Evolutionary conservation across 2,797 vertebrate species (phyloP), one percentile per base, ranked within the genome.

Genomic region (Poecile montanus): DNA sequence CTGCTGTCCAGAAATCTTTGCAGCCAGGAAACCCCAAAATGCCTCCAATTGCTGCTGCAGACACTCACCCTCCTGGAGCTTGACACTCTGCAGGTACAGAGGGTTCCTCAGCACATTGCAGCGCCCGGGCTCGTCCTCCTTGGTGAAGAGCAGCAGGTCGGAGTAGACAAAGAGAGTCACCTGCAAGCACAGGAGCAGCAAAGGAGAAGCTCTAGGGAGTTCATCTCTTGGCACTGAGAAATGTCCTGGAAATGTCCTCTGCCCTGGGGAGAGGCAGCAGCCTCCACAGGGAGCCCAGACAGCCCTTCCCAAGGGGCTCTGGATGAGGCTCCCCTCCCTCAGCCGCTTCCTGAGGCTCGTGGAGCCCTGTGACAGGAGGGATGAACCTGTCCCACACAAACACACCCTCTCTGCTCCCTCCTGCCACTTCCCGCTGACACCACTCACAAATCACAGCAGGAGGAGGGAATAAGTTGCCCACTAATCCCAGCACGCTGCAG

Each of bases 41-140:
- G 9, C 5, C 72, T 66, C 56, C 57, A 61, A 0, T 1, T 22
- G n/a, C 84, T 21, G 45, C 85, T 47, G 56, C 62, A 48, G 54
- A 21, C n/a, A 90, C 98, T 91, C 96, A 99, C 99, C 99, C 32
- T 99, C 98, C 95, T 99, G 98, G 26, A 99, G 98, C 72, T 98
- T 98, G 80, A 99, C 98, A 9, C 99, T 99, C 65, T 98, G 97
- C 74, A 99, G 98, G 97, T 98, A 99, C 72, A 99, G 98, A 10
- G 99, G 99, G 94, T 99, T 99, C 97, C 99, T 99, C 65, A 99
- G 98, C 76, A 99, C 99, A 0, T 98, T 99, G 95, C 99, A 99
- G 89, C 98, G 97, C 36, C 99, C 99, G 0, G 98, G 98, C 88
- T 99, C 99, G 0, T 99, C 99, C 93, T 99, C 99, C 96, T 98